A percentile compares a stretch with the other conserved stretches of the same genome.
These are phyloP conservation scores for Virgularia gustaviana DNA, from an alignment of 92 coral and sea anemone species.

Conservation along the genomic window DNA sequence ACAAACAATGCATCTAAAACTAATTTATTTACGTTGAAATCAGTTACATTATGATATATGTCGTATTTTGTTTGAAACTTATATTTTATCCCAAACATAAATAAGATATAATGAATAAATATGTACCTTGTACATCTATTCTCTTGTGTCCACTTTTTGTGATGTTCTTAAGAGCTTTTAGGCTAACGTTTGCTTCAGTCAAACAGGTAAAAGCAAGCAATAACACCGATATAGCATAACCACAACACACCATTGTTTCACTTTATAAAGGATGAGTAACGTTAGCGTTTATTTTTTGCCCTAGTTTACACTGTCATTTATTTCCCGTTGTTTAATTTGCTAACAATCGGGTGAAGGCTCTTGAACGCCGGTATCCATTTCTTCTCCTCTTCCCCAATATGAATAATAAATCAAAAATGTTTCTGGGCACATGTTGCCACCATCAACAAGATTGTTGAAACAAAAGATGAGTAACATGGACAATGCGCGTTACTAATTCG, in stretches of 20 bases:
- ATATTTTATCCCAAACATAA: no score
- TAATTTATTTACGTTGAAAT: background rate
- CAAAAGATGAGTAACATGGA: background rate
- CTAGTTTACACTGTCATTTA: no score
- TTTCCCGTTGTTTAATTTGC: background rate
- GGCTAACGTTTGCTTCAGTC: slow-evolving; percentile 7
- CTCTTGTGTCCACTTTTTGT: slow-evolving; percentile 32
- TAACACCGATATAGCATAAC: background rate
- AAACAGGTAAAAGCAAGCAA: slow-evolving; percentile 14
- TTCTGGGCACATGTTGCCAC: slow-evolving; percentile 37
- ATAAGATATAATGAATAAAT: no score
- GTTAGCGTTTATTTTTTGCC: no score
- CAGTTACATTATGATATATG: background rate
- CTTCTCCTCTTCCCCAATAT: background rate
- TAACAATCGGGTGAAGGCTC: background rate
- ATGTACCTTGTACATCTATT: slow-evolving; percentile 26
- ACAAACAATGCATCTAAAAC: background rate
- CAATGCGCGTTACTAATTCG: no score
- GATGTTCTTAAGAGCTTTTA: slow-evolving; percentile 1
- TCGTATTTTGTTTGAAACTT: no score
- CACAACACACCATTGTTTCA: background rate
- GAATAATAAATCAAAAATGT: slow-evolving; percentile 25
- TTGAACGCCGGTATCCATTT: slow-evolving; percentile 33
- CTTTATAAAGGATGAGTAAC: no score
- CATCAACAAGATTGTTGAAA: background rate